Percentiles rank a stretch among this genome's conserved stretches.
Evolutionary conservation across 92 coral and sea anemone species (phyloP).

Genomic region (Epizoanthus ramosus): DNA sequence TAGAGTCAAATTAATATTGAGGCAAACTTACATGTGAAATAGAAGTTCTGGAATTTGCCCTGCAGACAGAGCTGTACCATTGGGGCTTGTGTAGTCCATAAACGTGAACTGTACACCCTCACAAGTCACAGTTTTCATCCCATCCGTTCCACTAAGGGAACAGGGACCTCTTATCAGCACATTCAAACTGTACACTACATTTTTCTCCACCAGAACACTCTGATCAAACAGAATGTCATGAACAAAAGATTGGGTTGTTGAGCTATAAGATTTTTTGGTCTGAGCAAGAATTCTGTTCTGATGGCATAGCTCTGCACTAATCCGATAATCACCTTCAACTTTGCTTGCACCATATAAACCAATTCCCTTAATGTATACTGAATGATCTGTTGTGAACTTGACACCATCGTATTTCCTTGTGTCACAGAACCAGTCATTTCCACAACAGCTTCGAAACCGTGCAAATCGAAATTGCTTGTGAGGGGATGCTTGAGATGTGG

Average conservation of each 20-base stretch:
- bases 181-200: constrained; percentile 68
- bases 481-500: constrained; percentile 40
- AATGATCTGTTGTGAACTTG: constrained; percentile 70
- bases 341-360: constrained; percentile 85
- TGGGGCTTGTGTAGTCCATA: constrained; percentile 78
- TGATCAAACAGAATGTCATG: constrained; percentile 79
- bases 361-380: constrained; percentile 70
- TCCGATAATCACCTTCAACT: constrained; percentile 72
- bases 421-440: constrained; percentile 91
- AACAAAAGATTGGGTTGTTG: constrained; percentile 60
- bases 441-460: constrained; percentile 85
- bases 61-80: constrained; percentile 78
- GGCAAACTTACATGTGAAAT: constrained; percentile 53
- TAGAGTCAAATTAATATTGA: not conserved
- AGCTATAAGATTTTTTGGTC: constrained; percentile 61
- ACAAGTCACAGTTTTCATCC: constrained; percentile 53
- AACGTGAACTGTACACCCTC: constrained; percentile 77
- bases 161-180: constrained; percentile 74
- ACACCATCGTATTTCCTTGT: constrained; percentile 82
- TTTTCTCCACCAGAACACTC: constrained; percentile 63
- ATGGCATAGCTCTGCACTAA: constrained; percentile 58
- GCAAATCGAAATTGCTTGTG: constrained; percentile 63
- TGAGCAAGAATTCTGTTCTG: constrained; percentile 71
- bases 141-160: constrained; percentile 84
- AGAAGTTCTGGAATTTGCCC: constrained; percentile 89